Base-by-base conservation (phyloP, 2,797 vertebrate species). In the Tenualosa thibaudeaui region DNA sequence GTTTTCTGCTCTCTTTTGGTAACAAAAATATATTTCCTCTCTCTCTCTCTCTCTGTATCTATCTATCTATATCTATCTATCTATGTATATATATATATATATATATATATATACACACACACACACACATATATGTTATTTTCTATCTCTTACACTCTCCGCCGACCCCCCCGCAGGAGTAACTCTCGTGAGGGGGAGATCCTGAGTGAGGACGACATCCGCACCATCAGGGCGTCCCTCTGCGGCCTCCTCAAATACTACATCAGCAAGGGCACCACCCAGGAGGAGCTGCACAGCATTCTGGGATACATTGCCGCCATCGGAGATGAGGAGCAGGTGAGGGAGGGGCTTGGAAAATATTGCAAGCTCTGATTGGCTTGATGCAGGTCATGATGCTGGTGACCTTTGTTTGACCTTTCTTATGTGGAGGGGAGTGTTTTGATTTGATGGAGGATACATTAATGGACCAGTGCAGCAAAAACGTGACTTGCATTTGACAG, bases 241-340 rank as follows among this genome's bases (percentile, higher is more conserved):
- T 98, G 93, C 82, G 96, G 97, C 84, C 94, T 99, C 56, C 93
- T 99, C 89, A 99, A 97, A 82, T 99, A 99, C 91, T 99, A 99
- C 93, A 95, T 99, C 90, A 97, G 96, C 94, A 99, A 98, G 94
- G 97, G 98, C 86, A 96, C 96, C 90, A 95, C 96, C 0, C 97
- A 97, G 91, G 97, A 99, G 81, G 98, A 99, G 93, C 95, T 97
- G 93, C 97, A 98, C 87, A 97, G 97, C 93, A 95, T 99, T 56
- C 92, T 99, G 91, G 97, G 97, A 94, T 99, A 98, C 81, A 93
- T 98, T 9, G 95, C 98, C 87, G 98, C 97, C 86, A 97, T 96
- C 24, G 97, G 90, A 88, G 97, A 98, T 0, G 98, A 99, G 90
- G 97, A 99, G 5, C 98, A 98, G 97, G 98, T 99, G 62, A 94